Evolutionary conservation across 1,140 invertebrate genomes (phyloP), one percentile per base, ranked within the genome.

Genomic region (Gryon sp.): DNA sequence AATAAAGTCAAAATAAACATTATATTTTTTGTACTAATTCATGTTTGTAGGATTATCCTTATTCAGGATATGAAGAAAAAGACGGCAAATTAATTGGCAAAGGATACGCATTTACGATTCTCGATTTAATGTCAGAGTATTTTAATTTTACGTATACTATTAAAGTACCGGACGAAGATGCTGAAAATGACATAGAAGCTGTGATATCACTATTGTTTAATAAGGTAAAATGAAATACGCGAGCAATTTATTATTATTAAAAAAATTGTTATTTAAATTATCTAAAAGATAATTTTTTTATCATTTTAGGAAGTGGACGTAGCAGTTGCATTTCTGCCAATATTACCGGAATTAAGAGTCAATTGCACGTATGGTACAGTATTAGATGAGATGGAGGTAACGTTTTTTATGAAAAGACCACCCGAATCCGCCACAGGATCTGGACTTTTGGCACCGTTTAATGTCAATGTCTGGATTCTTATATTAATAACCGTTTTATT

Each of bases 381-480:
- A 4, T 80, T 96, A 40, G 94, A 95, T 68, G 92, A 94, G 79
- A 92, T 92, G 0, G 90, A 93, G 69, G 93, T 94, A 90, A 92
- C 93, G 2, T 93, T 95, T 76, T 89, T 96, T 80, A 92, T 96
- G 91, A 93, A 92, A 80, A 88, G 95, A 55, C 95, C 95, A 0
- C 89, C 90, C 41, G 93, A 93, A 80, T 95, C 95, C 0, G 94
- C 95, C 0, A 92, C 93, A n/a, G 94, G 95, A 0, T 94, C 94
- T 0, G 95, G 95, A 19, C 88, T 97, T 4, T 83, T 96, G 15
- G 95, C 94, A 6, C 95, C 95, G 0, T 96, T 96, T 78, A 92
- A 92, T 34, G 88, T 85, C 5, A 89, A 91, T 46, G 95, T 97
- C 0, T 97, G 95, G 95, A 84, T 92, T 7, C 82, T 95, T 8